A percentile compares a stretch with the other conserved stretches of the same genome.
These are phyloP conservation scores for Myripristis jacobus DNA, from an alignment of 2,797 vertebrate genomes.

Conservation along the genomic window DNA sequence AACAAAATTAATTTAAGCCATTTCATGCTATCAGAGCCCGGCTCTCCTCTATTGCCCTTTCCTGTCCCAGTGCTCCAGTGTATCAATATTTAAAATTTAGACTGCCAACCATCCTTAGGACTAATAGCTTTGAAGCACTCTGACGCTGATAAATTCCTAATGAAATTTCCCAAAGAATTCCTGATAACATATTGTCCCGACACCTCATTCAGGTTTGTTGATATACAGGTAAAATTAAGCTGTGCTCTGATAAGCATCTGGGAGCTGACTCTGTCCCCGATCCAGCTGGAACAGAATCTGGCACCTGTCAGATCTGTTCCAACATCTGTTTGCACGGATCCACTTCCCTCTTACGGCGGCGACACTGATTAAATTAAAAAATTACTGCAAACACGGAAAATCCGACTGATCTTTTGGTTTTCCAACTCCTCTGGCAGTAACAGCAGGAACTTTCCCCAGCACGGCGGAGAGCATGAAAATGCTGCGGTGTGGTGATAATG, in stretches of 20 bases:
- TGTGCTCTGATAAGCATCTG: slow-evolving; percentile 11
- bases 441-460: not conserved
- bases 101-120: no score
- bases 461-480: not conserved
- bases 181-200: not conserved
- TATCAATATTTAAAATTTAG: no score
- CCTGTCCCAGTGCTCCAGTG: not conserved
- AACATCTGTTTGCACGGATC: slow-evolving; percentile 20
- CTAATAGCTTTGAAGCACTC: not conserved
- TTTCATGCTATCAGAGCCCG: no score
- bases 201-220: slow-evolving; percentile 19
- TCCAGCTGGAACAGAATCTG: slow-evolving; percentile 32
- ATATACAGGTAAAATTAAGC: slow-evolving; percentile 8
- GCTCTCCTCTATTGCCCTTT: not conserved
- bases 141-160: not conserved
- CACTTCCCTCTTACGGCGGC: not conserved
- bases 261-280: slow-evolving; percentile 6
- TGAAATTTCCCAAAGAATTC: not conserved
- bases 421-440: not conserved
- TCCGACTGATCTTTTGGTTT: slow-evolving; percentile 16
- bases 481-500: not conserved
- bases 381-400: not conserved
- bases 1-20: not conserved
- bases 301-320: slow-evolving; percentile 4
- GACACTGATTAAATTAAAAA: slow-evolving; percentile 16